These are phyloP conservation scores for Mixornis gularis DNA, from an alignment of 2,113 vertebrate genomes.

Conservation along the genomic window DNA sequence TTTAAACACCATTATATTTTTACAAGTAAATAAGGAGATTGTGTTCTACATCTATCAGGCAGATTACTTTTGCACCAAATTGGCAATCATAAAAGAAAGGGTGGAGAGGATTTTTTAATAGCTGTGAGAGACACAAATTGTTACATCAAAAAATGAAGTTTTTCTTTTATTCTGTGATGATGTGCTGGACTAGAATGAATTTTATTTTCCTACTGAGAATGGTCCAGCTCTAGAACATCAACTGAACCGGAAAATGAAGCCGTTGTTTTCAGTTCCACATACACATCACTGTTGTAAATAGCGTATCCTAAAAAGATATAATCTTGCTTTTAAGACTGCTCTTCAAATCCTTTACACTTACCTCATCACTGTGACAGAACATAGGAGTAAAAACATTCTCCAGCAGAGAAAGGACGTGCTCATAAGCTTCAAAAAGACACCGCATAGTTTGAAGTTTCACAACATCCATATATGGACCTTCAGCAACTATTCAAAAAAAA, in stretches of 20 bases:
- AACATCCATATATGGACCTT: slow-evolving; percentile 81
- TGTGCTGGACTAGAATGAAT: not conserved
- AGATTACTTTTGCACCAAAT: not conserved
- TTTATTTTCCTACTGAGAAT: not conserved
- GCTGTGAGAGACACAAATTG: not conserved
- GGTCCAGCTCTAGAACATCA: not conserved
- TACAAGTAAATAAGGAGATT: not conserved
- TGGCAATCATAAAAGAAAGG: not conserved
- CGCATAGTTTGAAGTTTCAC: slow-evolving; percentile 90
- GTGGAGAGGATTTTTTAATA: not conserved
- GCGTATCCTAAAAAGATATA: fast-evolving
- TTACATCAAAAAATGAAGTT: not conserved
- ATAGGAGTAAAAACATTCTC: slow-evolving; percentile 94
- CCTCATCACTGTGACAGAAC: slow-evolving; percentile 98
- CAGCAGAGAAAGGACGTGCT: slow-evolving; percentile 91
- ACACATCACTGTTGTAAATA: not conserved
- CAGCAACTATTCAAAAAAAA: slow-evolving; percentile 76
- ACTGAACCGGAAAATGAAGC: not conserved
- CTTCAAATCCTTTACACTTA: slow-evolving; percentile 46
- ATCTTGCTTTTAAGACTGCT: not conserved
- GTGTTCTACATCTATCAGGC: not conserved
- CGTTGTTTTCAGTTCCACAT: not conserved
- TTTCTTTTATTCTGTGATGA: not conserved
- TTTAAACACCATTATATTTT: not conserved
- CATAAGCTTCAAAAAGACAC: slow-evolving; percentile 94